Evolutionary conservation across 1,140 invertebrate genomes (phyloP).

Genomic region (Aphidius ervi): DNA sequence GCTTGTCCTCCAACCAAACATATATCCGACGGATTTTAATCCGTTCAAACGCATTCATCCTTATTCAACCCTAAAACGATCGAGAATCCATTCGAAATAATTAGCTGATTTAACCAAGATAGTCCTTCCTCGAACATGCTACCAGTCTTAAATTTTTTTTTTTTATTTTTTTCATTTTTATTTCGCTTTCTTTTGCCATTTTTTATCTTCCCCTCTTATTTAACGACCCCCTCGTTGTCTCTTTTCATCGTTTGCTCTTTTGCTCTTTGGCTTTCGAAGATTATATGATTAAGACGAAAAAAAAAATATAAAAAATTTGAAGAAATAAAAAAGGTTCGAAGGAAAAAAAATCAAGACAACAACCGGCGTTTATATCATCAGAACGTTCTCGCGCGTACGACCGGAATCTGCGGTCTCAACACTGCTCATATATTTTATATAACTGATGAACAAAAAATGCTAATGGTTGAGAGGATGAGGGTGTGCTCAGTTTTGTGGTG

Average conservation of each 20-base stretch:
- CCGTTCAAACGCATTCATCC: constrained; percentile 22
- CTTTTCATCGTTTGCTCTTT: neutral
- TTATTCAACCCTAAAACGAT: constrained; percentile 26
- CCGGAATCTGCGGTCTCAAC: constrained; percentile 20
- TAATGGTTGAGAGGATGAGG: constrained; percentile 1
- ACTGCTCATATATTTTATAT: too few relatives aligned
- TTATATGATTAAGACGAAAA: constrained; percentile 14
- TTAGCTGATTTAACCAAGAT: constrained; percentile 50
- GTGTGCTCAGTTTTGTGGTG: constrained; percentile 8
- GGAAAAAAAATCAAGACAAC: constrained; percentile 1
- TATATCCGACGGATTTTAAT: constrained; percentile 43
- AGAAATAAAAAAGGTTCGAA: constrained; percentile 7
- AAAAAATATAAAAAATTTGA: constrained; percentile 1
- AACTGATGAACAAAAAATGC: constrained; percentile 9
- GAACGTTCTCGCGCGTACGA: constrained; percentile 1
- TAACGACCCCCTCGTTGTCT: constrained; percentile 13
- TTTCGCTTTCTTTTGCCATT: neutral
- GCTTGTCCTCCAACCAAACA: constrained; percentile 37
- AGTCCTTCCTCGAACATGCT: constrained; percentile 34
- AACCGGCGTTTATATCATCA: constrained; percentile 3
- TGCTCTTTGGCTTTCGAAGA: neutral
- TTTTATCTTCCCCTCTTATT: constrained; percentile 5
- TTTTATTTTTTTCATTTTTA: too few relatives aligned
- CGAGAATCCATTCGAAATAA: constrained; percentile 52
- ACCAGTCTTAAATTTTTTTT: constrained; percentile 18